phyloP scores from a whole-genome alignment of 2,797 vertebrate species.

The Octomys mimax region DNA sequence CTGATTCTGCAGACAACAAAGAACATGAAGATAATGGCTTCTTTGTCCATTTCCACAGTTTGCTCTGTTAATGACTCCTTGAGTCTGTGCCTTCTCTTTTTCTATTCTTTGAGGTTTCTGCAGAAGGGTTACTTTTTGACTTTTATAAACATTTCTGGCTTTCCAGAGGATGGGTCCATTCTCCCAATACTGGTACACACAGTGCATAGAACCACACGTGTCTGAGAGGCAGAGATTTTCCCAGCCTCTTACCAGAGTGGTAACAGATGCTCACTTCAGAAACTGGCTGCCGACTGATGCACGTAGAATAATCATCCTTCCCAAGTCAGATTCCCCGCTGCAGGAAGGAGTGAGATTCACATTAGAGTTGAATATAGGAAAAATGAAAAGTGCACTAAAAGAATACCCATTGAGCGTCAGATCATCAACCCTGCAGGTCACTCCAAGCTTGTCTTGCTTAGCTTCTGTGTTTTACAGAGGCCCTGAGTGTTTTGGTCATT shows the following conservation, averaged over 20 bases:
- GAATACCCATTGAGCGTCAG: neutral
- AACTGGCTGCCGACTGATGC: constrained; percentile 46
- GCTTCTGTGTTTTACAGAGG: neutral
- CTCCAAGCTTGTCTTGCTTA: neutral
- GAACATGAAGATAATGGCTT: neutral
- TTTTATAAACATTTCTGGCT: constrained; percentile 73
- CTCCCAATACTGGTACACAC: constrained; percentile 30
- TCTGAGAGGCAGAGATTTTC: constrained; percentile 50
- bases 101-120: constrained; percentile 48
- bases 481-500: neutral
- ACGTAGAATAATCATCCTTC: constrained; percentile 50
- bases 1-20: neutral
- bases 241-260: constrained; percentile 61
- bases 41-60: constrained; percentile 72
- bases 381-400: neutral
- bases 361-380: constrained; percentile 20
- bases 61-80: constrained; percentile 68
- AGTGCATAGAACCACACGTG: constrained; percentile 5
- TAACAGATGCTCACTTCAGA: constrained; percentile 79
- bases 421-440: neutral
- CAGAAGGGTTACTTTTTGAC: constrained; percentile 44
- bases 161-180: constrained; percentile 54
- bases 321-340: constrained; percentile 50
- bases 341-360: neutral
- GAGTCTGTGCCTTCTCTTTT: constrained; percentile 70